These are phyloP conservation scores for Sycophila sp. DNA, from an alignment of 1,140 invertebrate species.

Conservation along the genomic window DNA sequence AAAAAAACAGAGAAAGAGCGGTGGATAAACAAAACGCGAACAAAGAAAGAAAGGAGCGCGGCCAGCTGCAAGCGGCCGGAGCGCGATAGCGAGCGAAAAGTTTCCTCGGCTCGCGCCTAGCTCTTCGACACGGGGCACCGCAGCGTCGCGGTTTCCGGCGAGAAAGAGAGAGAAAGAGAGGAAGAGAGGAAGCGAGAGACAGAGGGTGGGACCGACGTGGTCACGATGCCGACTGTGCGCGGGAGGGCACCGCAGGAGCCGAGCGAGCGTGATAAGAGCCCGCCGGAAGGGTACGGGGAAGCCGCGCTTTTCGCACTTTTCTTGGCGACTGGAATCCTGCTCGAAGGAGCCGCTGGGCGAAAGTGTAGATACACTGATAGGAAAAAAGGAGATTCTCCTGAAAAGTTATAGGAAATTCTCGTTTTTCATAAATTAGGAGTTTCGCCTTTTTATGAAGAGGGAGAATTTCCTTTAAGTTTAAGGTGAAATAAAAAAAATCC, in stretches of 20 bases:
- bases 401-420: no score
- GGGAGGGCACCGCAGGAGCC: not conserved
- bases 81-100: not conserved
- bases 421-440: no score
- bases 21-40: not conserved
- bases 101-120: not conserved
- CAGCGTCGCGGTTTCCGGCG: slow-evolving; percentile 9
- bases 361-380: no score
- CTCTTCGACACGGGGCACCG: slow-evolving; percentile 24
- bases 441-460: no score
- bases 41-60: not conserved
- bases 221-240: not conserved
- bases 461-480: no score
- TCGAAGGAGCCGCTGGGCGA: no score
- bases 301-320: slow-evolving; percentile 53
- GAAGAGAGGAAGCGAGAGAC: not conserved
- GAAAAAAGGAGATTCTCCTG: no score
- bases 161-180: not conserved
- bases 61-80: not conserved
- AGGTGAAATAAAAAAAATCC: no score
- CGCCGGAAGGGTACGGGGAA: slow-evolving; percentile 44
- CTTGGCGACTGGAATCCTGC: slow-evolving; percentile 49
- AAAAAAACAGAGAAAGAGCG: not conserved
- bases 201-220: not conserved
- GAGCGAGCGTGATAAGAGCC: not conserved